These are phyloP conservation scores for Aplocera efformata DNA, from an alignment of 2,888 invertebrate genomes.

Conservation along the genomic window DNA sequence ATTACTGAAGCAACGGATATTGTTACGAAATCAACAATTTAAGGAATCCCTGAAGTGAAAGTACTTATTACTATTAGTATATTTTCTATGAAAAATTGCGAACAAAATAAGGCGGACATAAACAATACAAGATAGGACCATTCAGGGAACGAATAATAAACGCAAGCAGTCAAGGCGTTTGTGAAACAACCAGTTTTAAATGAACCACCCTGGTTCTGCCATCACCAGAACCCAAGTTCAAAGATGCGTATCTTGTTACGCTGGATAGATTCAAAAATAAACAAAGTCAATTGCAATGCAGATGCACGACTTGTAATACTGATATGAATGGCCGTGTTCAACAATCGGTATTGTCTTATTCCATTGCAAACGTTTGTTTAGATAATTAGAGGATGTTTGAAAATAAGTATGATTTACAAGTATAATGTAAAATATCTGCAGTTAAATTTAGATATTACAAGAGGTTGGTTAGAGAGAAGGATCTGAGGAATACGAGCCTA, in stretches of 20 bases:
- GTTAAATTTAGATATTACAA: too few species aligned
- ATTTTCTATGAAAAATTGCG: conserved; percentile 3
- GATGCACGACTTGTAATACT: conserved; percentile 44
- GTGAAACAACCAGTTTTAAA: conserved; percentile 50
- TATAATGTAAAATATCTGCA: neutral
- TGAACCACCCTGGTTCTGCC: conserved; percentile 45
- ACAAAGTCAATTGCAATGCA: conserved; percentile 61
- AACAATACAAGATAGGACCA: conserved; percentile 45
- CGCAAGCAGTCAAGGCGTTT: conserved; percentile 44
- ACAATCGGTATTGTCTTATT: conserved; percentile 46
- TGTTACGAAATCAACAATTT: conserved; percentile 5
- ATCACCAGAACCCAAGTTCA: conserved; percentile 2
- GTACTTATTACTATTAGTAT: neutral
- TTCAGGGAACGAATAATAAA: conserved; percentile 57
- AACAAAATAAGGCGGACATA: conserved; percentile 36
- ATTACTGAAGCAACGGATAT: conserved; percentile 23
- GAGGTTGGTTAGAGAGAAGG: too few species aligned
- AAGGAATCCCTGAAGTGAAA: conserved; percentile 9
- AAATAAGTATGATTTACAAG: conserved; percentile 4
- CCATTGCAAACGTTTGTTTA: conserved; percentile 29
- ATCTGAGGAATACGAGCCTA: too few species aligned
- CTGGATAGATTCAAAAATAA: conserved; percentile 66
- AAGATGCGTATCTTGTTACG: conserved; percentile 35
- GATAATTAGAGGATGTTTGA: conserved; percentile 24
- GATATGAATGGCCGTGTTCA: conserved; percentile 38